phyloP scores from a whole-genome alignment of 30 jellyfish, hydroid and myxozoan genomes.

The Aurelia sp. region DNA sequence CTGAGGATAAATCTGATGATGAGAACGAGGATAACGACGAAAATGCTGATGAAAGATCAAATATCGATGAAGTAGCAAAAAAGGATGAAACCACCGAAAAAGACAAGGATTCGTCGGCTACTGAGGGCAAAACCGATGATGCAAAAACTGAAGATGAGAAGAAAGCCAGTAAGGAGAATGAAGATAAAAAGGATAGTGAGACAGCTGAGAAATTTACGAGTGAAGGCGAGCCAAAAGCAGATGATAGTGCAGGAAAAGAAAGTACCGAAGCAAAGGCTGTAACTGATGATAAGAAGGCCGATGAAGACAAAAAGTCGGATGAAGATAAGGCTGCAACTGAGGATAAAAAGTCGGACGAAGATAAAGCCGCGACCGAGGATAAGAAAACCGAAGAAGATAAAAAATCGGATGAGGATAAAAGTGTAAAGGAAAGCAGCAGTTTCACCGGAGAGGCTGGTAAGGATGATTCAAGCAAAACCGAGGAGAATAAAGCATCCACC shows the following conservation, averaged over 20 bases:
- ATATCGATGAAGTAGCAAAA: constrained; percentile 2
- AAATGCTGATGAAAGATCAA: constrained; percentile 66
- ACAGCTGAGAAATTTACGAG: constrained; percentile 7
- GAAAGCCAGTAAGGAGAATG: constrained; percentile 25
- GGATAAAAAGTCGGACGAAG: constrained; percentile 20
- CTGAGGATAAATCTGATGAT: constrained; percentile 49
- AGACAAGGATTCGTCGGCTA: neutral
- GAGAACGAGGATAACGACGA: constrained; percentile 62
- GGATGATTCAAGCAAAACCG: neutral
- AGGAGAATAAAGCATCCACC: constrained; percentile 10
- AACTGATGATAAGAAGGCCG: constrained; percentile 7
- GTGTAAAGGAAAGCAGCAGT: constrained; percentile 2
- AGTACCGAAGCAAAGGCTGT: constrained; percentile 9
- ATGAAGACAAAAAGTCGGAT: constrained; percentile 15
- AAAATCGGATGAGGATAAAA: constrained; percentile 25
- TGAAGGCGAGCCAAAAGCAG: constrained; percentile 11
- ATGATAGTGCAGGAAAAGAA: constrained; percentile 11
- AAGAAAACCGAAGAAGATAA: constrained; percentile 17
- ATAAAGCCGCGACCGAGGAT: constrained; percentile 4
- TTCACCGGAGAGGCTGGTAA: neutral
- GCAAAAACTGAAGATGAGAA: constrained; percentile 24
- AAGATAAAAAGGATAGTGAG: constrained; percentile 18
- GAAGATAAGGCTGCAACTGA: constrained; percentile 1
- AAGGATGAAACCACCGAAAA: no score
- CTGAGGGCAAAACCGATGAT: constrained; percentile 24